These are phyloP conservation scores for Coenonympha arcania DNA, from an alignment of 2,888 invertebrate species.

Conservation along the genomic window DNA sequence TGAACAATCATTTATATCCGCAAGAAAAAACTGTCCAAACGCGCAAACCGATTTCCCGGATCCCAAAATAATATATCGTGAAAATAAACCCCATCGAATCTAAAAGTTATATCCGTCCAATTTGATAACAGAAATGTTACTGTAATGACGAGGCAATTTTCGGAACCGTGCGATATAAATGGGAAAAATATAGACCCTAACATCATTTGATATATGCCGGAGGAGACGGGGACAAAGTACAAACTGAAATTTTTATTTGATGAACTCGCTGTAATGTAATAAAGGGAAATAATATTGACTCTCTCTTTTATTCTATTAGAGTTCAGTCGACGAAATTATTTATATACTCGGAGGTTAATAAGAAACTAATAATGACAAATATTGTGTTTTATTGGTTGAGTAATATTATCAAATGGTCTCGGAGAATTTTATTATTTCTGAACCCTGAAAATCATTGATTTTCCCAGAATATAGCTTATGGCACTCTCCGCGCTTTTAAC, in stretches of 20 bases:
- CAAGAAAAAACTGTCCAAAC: slow-evolving; percentile 9
- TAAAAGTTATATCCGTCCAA: slow-evolving; percentile 24
- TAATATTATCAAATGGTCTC: too few species aligned
- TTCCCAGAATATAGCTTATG: too few species aligned
- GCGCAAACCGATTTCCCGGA: slow-evolving; percentile 11
- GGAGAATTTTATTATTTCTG: too few species aligned
- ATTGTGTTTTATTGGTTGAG: too few species aligned
- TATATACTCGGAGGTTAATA: too few species aligned
- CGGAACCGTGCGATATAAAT: slow-evolving; percentile 21
- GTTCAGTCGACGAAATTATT: background rate
- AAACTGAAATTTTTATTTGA: slow-evolving; percentile 13
- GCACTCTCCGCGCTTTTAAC: too few species aligned
- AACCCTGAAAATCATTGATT: too few species aligned
- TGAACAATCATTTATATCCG: slow-evolving; percentile 4
- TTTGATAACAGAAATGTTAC: slow-evolving; percentile 26
- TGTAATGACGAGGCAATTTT: slow-evolving; percentile 25
- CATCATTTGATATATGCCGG: slow-evolving; percentile 16
- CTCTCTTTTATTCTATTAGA: background rate
- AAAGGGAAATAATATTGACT: background rate
- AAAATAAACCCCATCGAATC: slow-evolving; percentile 23
- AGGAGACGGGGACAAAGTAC: slow-evolving; percentile 8
- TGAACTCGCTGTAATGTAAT: background rate
- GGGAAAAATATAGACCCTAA: slow-evolving; percentile 20
- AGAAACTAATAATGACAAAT: too few species aligned
- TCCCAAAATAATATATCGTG: slow-evolving; percentile 17